Conservation (phyloP, 2,113 vertebrate genomes). For the Aplodontia rufa region DNA sequence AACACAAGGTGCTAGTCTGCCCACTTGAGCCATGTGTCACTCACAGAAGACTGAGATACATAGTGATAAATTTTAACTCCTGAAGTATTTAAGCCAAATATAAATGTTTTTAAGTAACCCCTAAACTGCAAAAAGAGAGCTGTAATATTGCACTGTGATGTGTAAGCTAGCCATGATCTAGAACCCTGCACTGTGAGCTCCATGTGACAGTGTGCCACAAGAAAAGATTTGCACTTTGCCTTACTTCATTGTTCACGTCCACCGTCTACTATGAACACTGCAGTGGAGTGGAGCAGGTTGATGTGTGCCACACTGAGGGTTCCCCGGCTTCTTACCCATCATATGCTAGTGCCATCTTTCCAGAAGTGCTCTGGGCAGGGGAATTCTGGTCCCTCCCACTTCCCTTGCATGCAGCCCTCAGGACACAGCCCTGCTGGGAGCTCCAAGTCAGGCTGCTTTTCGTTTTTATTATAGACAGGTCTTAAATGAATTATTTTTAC, state of each 20-base stretch:
- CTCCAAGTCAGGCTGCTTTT: neutral
- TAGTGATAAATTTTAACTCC: neutral
- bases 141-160: fast-evolving
- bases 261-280: neutral
- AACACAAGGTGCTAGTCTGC: too few relatives aligned
- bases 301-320: neutral
- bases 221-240: neutral
- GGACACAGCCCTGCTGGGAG: too few relatives aligned
- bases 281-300: neutral
- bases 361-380: neutral
- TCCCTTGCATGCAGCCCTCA: too few relatives aligned
- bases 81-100: neutral
- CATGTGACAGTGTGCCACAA: too few relatives aligned
- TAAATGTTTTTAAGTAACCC: neutral
- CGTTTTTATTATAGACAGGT: neutral
- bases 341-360: too few relatives aligned
- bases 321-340: neutral
- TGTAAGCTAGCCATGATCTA: neutral
- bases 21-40: neutral
- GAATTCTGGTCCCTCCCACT: neutral
- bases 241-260: neutral
- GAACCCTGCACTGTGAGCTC: fast-evolving
- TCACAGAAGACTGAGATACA: neutral
- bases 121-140: neutral
- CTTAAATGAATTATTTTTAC: neutral